These are phyloP conservation scores for Otocyon megalotis DNA, from an alignment of 2,113 vertebrate species.

Conservation along the genomic window DNA sequence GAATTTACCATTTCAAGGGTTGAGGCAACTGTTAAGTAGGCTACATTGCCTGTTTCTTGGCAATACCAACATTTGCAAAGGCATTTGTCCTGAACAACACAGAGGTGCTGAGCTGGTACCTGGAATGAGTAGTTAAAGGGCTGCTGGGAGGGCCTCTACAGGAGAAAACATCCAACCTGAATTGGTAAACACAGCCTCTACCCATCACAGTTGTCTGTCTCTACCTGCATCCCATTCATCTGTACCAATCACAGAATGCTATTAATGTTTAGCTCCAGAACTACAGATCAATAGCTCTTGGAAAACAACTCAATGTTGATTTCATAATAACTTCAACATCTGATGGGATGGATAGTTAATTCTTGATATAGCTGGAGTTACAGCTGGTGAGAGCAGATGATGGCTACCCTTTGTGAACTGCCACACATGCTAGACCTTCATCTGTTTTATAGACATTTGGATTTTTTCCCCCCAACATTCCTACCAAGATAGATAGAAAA, in stretches of 20 bases:
- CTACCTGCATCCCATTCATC: not conserved
- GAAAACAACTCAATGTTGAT: not conserved
- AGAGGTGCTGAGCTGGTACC: not conserved
- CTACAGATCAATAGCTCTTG: not conserved
- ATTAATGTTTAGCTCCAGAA: not conserved
- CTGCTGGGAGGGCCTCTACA: not conserved
- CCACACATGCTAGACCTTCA: not conserved
- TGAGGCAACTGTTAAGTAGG: slow-evolving; percentile 12
- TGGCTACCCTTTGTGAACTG: not conserved
- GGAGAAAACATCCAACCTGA: not conserved
- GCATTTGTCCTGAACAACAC: not conserved
- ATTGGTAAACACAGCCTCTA: not conserved
- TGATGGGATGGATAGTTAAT: not conserved
- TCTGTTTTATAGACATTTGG: not conserved
- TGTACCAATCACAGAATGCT: not conserved
- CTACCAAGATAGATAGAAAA: not conserved
- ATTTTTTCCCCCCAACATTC: slow-evolving; percentile 21
- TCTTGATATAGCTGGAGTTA: not conserved
- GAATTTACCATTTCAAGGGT: fast-evolving
- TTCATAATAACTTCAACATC: not conserved
- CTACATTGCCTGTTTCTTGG: not conserved
- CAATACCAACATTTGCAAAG: not conserved
- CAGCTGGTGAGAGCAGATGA: not conserved
- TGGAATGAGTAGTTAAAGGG: not conserved
- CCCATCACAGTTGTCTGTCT: not conserved